Evolutionary conservation across 2,888 invertebrate species (phyloP).

Genomic region (Pseudococcus viburni): DNA sequence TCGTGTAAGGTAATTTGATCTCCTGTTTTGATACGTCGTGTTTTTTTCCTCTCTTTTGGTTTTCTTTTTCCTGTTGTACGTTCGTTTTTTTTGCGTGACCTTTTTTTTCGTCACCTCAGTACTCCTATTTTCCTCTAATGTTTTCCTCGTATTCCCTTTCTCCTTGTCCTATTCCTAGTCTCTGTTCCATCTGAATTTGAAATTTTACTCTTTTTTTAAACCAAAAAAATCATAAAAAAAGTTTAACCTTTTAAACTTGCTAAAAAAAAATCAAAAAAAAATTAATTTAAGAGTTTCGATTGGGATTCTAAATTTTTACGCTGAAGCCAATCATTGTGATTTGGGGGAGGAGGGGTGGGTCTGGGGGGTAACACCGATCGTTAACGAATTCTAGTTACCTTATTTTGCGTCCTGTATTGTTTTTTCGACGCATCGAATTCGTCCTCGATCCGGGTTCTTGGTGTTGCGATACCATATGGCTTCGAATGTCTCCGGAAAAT

Average conservation of each 20-base stretch:
- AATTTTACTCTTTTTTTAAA: slow-evolving; percentile 46
- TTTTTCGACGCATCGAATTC: slow-evolving; percentile 34
- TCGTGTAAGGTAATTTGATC: slow-evolving; percentile 56
- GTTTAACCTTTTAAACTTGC: slow-evolving; percentile 52
- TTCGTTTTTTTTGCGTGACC: slow-evolving; percentile 9
- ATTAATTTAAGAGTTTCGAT: background rate
- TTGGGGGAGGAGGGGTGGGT: slow-evolving; percentile 1
- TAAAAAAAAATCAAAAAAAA: slow-evolving; percentile 37
- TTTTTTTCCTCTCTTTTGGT: slow-evolving; percentile 2
- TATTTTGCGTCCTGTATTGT: background rate
- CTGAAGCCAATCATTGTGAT: background rate
- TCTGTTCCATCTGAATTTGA: background rate
- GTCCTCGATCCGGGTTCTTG: slow-evolving; percentile 8
- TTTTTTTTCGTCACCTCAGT: background rate
- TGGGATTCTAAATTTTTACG: background rate
- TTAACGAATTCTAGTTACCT: slow-evolving; percentile 46
- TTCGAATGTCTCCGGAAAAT: background rate
- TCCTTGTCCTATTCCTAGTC: background rate
- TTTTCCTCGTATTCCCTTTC: background rate
- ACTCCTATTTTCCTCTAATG: background rate
- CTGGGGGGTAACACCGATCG: background rate
- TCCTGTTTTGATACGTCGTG: slow-evolving; percentile 55
- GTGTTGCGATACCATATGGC: slow-evolving; percentile 31
- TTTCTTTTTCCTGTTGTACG: background rate
- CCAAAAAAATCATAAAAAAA: slow-evolving; percentile 49